Base-by-base conservation (phyloP, 2,113 vertebrate genomes). In the Rhizomys pruinosus region DNA sequence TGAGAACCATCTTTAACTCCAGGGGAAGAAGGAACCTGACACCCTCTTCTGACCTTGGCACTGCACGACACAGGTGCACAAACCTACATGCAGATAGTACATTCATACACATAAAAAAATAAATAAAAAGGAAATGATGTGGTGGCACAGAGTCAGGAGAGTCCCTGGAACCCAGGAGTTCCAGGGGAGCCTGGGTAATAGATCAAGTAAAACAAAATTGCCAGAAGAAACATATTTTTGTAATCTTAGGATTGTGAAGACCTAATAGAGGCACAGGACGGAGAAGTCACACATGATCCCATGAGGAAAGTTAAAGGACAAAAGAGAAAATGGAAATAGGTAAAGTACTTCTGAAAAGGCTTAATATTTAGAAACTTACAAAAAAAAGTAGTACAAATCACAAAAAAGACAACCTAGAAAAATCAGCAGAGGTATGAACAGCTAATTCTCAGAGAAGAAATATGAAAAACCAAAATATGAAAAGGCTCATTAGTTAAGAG, bases 211-310 rank as follows among this genome's bases (percentile, higher is more conserved):
- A 81, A 61, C 23, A 77, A 64, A 90, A 63, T 52, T 34, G 63
- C 47, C 78, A 87, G 27, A 94, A 89, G 57, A 86, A 93, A 84
- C 92, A 76, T 27, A 72, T 29, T 81, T 94, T 84, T 89, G 59
- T 84, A 72, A 84, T 55, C 17, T 59, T 78, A 82, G 29, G 25
- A 80, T 15, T 95, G 34, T n/a, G 37, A 63, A 79, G 12, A 27
- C 4, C 2, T 61, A 92, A 77, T 61, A 47, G 57, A 88, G 55
- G 32, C 15, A 69, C 22, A 88, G n/a, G 77, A 71, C 37, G 69
- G 2, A 84, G 44, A 95, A 91, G 42, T 55, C 34, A 89, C 42
- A 82, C 25, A 59, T 69, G 71, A 61, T 1, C 89, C 32, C n/a
- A 80, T 52, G 42, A 74, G 66, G 42, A 44, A 37, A 82, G 20